Evolutionary conservation across 2,797 vertebrate genomes (phyloP).

Genomic region (Vireo griseus): DNA sequence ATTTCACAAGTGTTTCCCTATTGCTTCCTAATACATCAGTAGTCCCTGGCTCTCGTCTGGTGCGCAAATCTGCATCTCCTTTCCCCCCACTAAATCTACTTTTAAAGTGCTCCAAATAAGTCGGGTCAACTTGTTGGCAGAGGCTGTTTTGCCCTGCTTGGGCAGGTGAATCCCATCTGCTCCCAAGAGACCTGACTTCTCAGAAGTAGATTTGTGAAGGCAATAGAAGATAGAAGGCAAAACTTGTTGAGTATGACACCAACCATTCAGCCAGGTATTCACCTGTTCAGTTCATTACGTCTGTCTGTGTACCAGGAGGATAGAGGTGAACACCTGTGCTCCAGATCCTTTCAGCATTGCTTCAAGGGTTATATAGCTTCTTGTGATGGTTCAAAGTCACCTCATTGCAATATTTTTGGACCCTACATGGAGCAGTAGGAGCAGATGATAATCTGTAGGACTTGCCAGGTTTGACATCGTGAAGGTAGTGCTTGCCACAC

Average conservation of each 20-base stretch:
- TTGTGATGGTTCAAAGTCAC: not conserved
- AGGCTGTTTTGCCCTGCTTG: not conserved
- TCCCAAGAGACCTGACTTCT: not conserved
- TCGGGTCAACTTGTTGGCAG: not conserved
- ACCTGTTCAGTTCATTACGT: not conserved
- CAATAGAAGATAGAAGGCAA: not conserved
- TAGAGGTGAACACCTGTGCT: not conserved
- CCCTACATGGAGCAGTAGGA: not conserved
- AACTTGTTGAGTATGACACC: not conserved
- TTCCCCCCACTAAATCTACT: not conserved
- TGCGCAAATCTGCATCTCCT: not conserved
- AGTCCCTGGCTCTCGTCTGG: not conserved
- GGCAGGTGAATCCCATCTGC: not conserved
- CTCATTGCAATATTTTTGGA: not conserved
- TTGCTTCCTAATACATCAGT: not conserved
- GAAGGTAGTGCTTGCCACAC: not conserved
- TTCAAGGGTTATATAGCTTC: not conserved
- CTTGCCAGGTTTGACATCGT: rapidly evolving
- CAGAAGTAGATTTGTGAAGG: not conserved
- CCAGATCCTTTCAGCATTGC: not conserved
- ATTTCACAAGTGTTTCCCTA: not conserved
- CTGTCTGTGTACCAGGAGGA: not conserved
- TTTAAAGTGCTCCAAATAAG: not conserved
- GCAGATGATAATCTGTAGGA: not conserved
- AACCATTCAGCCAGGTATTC: not conserved